Evolutionary conservation across 2,113 vertebrate species (phyloP).

Genomic region (Columbina picui): DNA sequence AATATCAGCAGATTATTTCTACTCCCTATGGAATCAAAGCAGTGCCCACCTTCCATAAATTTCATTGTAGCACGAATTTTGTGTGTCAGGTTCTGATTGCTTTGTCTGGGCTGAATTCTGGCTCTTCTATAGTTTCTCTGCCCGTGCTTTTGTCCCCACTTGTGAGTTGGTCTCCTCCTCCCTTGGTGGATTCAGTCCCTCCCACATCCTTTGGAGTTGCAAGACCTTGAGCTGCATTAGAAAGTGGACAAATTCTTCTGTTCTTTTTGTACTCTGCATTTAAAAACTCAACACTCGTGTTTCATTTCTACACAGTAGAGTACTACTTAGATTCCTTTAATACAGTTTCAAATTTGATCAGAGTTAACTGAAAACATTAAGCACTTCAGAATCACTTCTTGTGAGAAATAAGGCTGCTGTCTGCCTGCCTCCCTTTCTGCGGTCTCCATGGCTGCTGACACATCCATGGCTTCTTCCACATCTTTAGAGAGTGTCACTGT

Average conservation of each 20-base stretch:
- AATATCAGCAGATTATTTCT: not conserved
- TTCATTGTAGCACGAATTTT: not conserved
- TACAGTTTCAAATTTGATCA: not conserved
- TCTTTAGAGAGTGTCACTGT: not conserved
- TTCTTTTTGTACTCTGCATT: not conserved
- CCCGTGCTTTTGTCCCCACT: not conserved
- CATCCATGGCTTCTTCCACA: not conserved
- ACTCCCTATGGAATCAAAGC: not conserved
- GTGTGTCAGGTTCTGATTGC: not conserved
- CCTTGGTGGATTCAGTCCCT: not conserved
- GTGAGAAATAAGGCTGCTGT: constrained; percentile 1
- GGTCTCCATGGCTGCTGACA: not conserved
- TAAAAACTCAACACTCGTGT: not conserved
- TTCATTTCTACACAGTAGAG: not conserved
- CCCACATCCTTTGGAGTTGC: not conserved
- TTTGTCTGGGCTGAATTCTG: not conserved
- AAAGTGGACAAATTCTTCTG: not conserved
- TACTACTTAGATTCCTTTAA: not conserved
- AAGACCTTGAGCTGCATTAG: not conserved
- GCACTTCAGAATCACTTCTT: not conserved
- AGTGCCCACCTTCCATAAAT: not conserved
- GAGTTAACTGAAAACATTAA: constrained; percentile 17
- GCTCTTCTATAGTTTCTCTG: not conserved
- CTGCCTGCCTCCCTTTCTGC: not conserved
- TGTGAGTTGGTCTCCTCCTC: not conserved